phyloP scores from a whole-genome alignment of 2,113 vertebrate genomes.

The Tapirus terrestris region DNA sequence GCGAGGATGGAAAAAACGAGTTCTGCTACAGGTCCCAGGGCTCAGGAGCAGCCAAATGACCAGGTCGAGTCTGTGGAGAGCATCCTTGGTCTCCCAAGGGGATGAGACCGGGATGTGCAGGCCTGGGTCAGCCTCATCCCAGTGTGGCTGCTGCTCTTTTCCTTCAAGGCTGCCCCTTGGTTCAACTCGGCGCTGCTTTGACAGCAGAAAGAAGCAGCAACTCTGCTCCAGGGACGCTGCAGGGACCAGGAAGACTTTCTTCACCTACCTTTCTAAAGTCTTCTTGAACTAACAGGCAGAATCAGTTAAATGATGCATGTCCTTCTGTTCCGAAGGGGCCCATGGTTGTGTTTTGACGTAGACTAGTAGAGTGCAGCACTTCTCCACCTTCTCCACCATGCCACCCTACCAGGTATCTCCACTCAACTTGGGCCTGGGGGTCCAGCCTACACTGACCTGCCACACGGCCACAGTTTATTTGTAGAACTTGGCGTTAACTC shows the following conservation, averaged over 20 bases:
- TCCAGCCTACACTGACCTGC: not conserved
- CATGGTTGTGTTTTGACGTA: not conserved
- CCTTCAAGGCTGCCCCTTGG: too few species aligned
- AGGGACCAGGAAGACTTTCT: not conserved
- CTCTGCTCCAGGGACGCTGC: too few species aligned
- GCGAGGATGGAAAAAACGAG: not conserved
- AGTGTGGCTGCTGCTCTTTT: not conserved
- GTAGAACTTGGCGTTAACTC: not conserved
- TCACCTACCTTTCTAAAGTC: not conserved
- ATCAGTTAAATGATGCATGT: not conserved
- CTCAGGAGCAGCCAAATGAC: not conserved
- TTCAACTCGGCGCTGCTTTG: accelerated
- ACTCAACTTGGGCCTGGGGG: accelerated
- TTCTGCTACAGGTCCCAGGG: not conserved
- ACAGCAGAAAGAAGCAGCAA: not conserved
- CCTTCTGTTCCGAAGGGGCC: not conserved
- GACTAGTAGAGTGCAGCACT: accelerated
- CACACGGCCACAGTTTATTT: too few species aligned
- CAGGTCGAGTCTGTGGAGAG: not conserved
- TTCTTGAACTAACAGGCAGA: not conserved
- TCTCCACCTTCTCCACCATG: not conserved
- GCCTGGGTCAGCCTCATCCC: accelerated
- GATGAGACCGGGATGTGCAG: not conserved
- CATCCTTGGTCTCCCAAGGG: too few species aligned
- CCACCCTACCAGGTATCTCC: not conserved